Percentiles rank a stretch among this genome's conserved stretches.
Conservation (phyloP, 2,888 invertebrate genomes). For the Dinocampus coccinellae region DNA sequence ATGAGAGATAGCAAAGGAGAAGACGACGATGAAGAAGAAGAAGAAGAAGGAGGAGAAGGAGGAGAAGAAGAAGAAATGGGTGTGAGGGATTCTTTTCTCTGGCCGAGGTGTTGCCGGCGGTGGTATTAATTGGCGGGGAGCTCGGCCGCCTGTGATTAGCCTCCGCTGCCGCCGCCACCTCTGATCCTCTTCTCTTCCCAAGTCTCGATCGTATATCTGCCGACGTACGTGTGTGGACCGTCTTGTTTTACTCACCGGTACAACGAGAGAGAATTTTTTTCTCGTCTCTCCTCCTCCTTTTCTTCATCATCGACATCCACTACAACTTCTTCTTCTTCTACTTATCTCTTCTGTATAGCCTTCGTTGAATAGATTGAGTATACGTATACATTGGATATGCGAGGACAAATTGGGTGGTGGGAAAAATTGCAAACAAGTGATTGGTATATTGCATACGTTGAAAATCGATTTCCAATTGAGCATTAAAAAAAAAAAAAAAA, state of each 20-base stretch:
- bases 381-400: constrained; percentile 1
- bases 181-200: constrained; percentile 44
- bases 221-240: constrained; percentile 39
- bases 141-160: constrained; percentile 56
- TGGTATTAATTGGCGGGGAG: constrained; percentile 66
- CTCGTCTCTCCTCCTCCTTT: constrained; percentile 1
- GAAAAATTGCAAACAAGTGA: constrained; percentile 1
- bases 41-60: constrained; percentile 11
- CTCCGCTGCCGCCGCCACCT: constrained; percentile 52
- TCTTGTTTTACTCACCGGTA: constrained; percentile 7
- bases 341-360: not conserved
- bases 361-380: constrained; percentile 9
- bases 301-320: constrained; percentile 9
- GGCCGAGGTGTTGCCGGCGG: constrained; percentile 62
- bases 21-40: constrained; percentile 11
- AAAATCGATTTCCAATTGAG: constrained; percentile 5
- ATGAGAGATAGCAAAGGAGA: constrained; percentile 27
- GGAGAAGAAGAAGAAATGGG: constrained; percentile 23
- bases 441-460: constrained; percentile 4
- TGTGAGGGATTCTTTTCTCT: constrained; percentile 38
- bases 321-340: not conserved
- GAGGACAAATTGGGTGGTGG: not conserved
- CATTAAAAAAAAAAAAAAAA: too few species aligned
- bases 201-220: constrained; percentile 49
- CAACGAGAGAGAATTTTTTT: constrained; percentile 2